These are phyloP conservation scores for Urocitellus parryii DNA, from an alignment of 2,113 vertebrate species.

Conservation along the genomic window DNA sequence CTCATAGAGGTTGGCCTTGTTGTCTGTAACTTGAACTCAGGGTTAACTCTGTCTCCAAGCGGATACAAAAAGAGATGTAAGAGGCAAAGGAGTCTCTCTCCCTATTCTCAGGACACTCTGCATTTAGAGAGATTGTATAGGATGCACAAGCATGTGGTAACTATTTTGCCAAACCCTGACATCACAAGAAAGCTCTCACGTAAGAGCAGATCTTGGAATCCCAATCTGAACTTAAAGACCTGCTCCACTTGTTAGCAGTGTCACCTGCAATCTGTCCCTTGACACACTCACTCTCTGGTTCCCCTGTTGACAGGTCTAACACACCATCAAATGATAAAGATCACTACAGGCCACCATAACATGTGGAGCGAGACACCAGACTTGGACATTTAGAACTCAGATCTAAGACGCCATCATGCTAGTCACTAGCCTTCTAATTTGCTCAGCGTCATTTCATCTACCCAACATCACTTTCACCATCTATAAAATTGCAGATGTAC, in stretches of 20 bases:
- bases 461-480: not conserved
- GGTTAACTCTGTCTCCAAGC: not conserved
- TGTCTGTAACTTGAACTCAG: not conserved
- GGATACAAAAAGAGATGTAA: not conserved
- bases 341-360: not conserved
- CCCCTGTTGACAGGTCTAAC: not conserved
- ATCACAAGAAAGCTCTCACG: not conserved
- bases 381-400: not conserved
- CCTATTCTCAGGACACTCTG: not conserved
- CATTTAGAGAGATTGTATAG: accelerated
- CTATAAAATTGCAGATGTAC: not conserved
- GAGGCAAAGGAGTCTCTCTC: not conserved
- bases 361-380: not conserved
- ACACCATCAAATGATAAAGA: not conserved
- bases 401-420: not conserved
- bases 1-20: not conserved
- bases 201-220: not conserved
- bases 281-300: not conserved
- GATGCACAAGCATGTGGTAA: not conserved
- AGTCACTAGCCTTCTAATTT: not conserved
- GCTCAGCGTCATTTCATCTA: not conserved
- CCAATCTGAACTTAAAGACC: not conserved
- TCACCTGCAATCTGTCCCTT: not conserved
- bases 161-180: not conserved
- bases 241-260: not conserved